phyloP scores from a whole-genome alignment of 1,140 invertebrate species.

The Trichonephila clavata region DNA sequence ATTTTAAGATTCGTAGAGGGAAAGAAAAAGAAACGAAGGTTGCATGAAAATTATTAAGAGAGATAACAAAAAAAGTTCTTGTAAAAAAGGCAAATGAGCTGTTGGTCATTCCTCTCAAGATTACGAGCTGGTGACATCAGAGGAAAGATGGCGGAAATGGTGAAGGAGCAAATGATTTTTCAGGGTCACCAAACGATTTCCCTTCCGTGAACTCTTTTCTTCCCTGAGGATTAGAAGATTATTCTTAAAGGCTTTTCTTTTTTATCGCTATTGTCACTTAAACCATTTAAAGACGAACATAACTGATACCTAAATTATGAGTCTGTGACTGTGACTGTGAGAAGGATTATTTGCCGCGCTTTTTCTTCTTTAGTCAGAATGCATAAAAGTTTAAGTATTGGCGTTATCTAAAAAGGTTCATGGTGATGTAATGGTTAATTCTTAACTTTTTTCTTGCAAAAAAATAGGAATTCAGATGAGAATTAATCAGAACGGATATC shows the following conservation, averaged over 20 bases:
- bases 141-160: conserved; percentile 40
- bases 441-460: no score
- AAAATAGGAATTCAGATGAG: no score
- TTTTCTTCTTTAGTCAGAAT: background rate
- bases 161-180: background rate
- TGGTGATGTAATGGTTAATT: no score
- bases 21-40: background rate
- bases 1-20: background rate
- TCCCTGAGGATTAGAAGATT: conserved; percentile 7
- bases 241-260: background rate
- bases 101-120: conserved; percentile 42
- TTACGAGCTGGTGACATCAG: conserved; percentile 21
- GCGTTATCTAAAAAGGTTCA: no score
- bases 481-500: no score
- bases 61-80: background rate
- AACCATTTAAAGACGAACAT: background rate
- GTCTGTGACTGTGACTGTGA: background rate
- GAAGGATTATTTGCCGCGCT: background rate
- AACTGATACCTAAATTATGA: background rate
- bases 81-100: conserved; percentile 28
- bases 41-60: background rate
- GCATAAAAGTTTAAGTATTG: no score
- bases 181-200: conserved; percentile 53
- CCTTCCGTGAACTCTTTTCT: background rate
- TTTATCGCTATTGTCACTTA: background rate